These are phyloP conservation scores for Steinernema feltiae DNA, from an alignment of 1,140 invertebrate species.

Conservation along the genomic window DNA sequence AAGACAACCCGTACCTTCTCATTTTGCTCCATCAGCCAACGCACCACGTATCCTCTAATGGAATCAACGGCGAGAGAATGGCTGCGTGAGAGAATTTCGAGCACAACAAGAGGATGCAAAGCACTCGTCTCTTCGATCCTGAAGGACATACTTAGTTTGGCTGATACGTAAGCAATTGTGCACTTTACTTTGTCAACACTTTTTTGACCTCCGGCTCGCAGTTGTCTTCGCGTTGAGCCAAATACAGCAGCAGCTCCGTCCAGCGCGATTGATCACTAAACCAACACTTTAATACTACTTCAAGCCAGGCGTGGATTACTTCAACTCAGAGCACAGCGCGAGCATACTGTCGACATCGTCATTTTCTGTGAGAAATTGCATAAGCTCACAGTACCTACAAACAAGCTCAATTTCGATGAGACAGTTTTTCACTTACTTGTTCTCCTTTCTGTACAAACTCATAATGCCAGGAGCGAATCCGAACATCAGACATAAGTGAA, in stretches of 20 bases:
- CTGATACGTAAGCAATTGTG: constrained; percentile 32
- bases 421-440: constrained; percentile 15
- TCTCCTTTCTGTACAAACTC: not conserved
- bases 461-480: not conserved
- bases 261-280: constrained; percentile 47
- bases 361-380: constrained; percentile 45
- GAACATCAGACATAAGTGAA: constrained; percentile 14
- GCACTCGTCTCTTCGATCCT: constrained; percentile 35
- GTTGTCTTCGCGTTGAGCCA: constrained; percentile 41
- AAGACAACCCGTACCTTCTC: constrained; percentile 33
- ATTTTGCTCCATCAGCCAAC: constrained; percentile 49
- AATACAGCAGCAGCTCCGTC: constrained; percentile 44
- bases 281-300: constrained; percentile 33
- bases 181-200: constrained; percentile 41
- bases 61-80: constrained; percentile 40
- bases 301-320: constrained; percentile 28
- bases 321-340: constrained; percentile 41
- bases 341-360: constrained; percentile 47
- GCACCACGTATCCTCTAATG: constrained; percentile 43
- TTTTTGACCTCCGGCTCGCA: constrained; percentile 27
- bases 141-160: constrained; percentile 16
- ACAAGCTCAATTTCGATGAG: constrained; percentile 21
- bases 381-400: constrained; percentile 31
- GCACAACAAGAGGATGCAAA: constrained; percentile 50
- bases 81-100: constrained; percentile 51